Evolutionary conservation across 2,113 vertebrate genomes (phyloP).

Genomic region (Stegastes partitus): DNA sequence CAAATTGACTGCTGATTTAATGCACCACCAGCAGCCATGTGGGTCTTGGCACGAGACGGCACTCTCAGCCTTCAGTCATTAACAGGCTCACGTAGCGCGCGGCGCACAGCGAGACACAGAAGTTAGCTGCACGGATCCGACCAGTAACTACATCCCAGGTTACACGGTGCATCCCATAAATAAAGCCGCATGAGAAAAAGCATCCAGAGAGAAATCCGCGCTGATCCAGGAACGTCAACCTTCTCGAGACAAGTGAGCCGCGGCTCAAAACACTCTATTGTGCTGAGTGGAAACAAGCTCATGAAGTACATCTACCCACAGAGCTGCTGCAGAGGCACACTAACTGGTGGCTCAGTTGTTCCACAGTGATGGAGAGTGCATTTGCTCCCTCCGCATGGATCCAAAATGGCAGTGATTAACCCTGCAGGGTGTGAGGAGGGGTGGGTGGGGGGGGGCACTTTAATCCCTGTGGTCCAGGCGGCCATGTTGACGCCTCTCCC

Average conservation of each 20-base stretch:
- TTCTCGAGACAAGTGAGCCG: slow-evolving; percentile 33
- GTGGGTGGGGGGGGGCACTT: slow-evolving; percentile 43
- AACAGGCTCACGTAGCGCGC: slow-evolving; percentile 65
- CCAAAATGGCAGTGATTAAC: slow-evolving; percentile 80
- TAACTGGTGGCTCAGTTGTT: slow-evolving; percentile 76
- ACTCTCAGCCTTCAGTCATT: slow-evolving; percentile 83
- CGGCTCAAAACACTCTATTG: slow-evolving; percentile 43
- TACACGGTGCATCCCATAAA: slow-evolving; percentile 41
- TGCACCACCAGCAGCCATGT: slow-evolving; percentile 89
- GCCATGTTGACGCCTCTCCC: slow-evolving; percentile 77
- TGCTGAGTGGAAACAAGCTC: slow-evolving; percentile 62
- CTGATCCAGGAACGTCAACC: slow-evolving; percentile 38
- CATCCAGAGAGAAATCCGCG: slow-evolving; percentile 16
- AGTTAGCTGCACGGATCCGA: slow-evolving; percentile 57
- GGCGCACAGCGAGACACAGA: slow-evolving; percentile 57
- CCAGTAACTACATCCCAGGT: slow-evolving; percentile 53
- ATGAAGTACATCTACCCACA: slow-evolving; percentile 59
- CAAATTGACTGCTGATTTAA: slow-evolving; percentile 92
- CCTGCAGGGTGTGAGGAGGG: slow-evolving; percentile 62
- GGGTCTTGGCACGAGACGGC: slow-evolving; percentile 86
- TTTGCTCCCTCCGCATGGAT: slow-evolving; percentile 70
- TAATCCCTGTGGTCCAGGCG: slow-evolving; percentile 65
- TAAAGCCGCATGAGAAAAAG: slow-evolving; percentile 29
- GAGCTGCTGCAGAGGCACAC: slow-evolving; percentile 46
- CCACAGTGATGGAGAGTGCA: slow-evolving; percentile 75